Percentiles rank a stretch among this genome's conserved stretches.
Evolutionary conservation across 2,797 vertebrate genomes (phyloP).

Genomic region (Notamacropus eugenii): DNA sequence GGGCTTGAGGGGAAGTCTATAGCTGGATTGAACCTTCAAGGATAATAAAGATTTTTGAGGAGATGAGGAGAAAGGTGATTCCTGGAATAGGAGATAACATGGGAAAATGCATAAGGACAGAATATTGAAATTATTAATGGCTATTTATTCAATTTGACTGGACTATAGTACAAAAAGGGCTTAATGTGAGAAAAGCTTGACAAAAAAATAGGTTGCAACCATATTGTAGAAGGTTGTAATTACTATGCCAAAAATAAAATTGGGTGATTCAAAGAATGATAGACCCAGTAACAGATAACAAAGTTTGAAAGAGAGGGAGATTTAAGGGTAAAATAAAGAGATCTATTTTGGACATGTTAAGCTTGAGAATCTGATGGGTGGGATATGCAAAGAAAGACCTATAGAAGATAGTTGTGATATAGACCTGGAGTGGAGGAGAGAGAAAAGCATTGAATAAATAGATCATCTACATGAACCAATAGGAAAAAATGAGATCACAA

Average conservation of each 20-base stretch:
- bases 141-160: background rate
- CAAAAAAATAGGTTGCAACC: background rate
- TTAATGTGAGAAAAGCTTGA: background rate
- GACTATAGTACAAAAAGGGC: background rate
- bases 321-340: background rate
- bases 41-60: background rate
- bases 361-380: background rate
- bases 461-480: background rate
- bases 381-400: background rate
- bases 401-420: background rate
- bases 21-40: background rate
- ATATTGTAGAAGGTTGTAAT: background rate
- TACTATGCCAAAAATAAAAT: background rate
- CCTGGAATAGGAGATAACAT: background rate
- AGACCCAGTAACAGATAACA: background rate
- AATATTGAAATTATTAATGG: background rate
- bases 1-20: background rate
- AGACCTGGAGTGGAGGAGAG: background rate
- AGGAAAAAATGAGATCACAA: background rate
- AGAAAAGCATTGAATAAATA: background rate
- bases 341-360: background rate
- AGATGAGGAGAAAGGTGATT: background rate
- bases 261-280: background rate
- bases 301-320: background rate
- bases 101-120: background rate